A percentile compares a stretch with the other conserved stretches of the same genome.
phyloP scores from a whole-genome alignment of 2,888 invertebrate genomes.

The Bedellia somnulentella region DNA sequence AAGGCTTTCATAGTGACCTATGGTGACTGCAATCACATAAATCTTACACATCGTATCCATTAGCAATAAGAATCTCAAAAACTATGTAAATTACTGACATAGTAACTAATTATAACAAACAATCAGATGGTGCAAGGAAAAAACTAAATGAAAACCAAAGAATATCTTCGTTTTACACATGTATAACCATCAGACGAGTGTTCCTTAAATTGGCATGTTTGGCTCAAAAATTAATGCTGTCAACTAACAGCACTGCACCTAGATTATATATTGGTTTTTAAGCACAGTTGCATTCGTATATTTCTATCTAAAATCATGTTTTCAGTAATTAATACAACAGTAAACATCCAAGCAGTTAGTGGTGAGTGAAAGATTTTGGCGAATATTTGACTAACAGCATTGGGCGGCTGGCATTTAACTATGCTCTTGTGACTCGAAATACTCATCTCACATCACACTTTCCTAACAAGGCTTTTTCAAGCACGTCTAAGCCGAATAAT shows the following conservation, averaged over 20 bases:
- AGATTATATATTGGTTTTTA: no score
- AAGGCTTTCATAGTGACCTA: conserved; percentile 47
- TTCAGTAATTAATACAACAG: conserved; percentile 47
- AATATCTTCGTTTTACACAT: conserved; percentile 53
- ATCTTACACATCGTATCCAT: no score
- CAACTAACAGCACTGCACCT: conserved; percentile 60
- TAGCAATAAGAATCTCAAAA: conserved; percentile 30
- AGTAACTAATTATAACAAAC: conserved; percentile 21
- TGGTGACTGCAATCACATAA: conserved; percentile 46
- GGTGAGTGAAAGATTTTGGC: conserved; percentile 56
- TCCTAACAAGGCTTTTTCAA: no score
- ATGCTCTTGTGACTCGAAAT: no score
- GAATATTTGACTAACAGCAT: conserved; percentile 40
- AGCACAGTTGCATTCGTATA: conserved; percentile 27
- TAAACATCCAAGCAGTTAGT: conserved; percentile 51
- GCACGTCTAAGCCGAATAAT: no score
- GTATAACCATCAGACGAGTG: conserved; percentile 15
- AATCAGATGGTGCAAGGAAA: conserved; percentile 26
- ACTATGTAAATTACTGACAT: conserved; percentile 44
- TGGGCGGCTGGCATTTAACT: conserved; percentile 18
- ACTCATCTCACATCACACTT: no score
- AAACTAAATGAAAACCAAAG: conserved; percentile 24
- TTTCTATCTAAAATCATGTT: conserved; percentile 27
- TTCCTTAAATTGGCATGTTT: conserved; percentile 36
- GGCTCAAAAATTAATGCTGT: conserved; percentile 24